Evolutionary conservation across 2,113 vertebrate genomes (phyloP).

Genomic region (Isurus oxyrinchus): DNA sequence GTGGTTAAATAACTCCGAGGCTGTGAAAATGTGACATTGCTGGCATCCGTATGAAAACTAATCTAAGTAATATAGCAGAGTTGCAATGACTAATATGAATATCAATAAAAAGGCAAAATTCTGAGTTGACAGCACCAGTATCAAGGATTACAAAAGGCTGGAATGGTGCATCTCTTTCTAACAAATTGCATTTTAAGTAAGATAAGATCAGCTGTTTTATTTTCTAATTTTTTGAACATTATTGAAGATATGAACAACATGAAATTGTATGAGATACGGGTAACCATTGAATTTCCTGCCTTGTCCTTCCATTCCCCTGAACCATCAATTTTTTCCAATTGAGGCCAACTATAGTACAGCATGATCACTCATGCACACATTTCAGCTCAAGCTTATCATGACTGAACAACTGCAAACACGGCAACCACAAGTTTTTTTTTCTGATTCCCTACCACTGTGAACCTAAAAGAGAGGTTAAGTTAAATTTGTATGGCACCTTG

Average conservation of each 20-base stretch:
- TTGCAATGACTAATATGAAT: not conserved
- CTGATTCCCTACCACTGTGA: not conserved
- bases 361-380: not conserved
- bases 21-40: not conserved
- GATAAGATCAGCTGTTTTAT: not conserved
- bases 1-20: too few species aligned
- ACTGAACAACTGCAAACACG: not conserved
- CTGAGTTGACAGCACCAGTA: not conserved
- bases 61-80: not conserved
- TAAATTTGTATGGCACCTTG: not conserved
- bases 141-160: not conserved
- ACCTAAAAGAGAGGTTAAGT: not conserved
- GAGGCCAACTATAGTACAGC: not conserved
- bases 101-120: not conserved
- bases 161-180: too few species aligned
- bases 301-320: not conserved
- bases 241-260: not conserved
- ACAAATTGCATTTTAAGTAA: too few species aligned
- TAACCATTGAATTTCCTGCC: not conserved
- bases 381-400: not conserved
- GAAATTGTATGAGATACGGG: not conserved
- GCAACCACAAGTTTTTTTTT: not conserved
- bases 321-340: not conserved
- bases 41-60: not conserved
- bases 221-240: not conserved